Conservation (phyloP, 2,113 vertebrate species). For the Thunnus maccoyii region DNA sequence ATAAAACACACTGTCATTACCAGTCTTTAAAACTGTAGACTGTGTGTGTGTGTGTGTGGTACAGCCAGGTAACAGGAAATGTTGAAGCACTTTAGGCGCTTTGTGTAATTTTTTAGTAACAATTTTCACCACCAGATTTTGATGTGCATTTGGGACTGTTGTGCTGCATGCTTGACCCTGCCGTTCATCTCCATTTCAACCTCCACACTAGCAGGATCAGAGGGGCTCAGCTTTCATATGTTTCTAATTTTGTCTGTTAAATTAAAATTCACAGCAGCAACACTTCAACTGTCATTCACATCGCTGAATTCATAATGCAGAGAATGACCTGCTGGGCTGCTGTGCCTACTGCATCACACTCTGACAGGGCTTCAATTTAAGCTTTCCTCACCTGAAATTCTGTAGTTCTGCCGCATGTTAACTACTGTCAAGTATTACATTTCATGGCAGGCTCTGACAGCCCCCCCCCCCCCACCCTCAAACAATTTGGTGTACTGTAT, state of each 20-base stretch:
- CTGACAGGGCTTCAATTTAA: conserved; percentile 33
- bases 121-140: conserved; percentile 23
- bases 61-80: neutral
- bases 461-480: too few relatives aligned
- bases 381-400: conserved; percentile 6
- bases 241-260: conserved; percentile 38
- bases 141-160: conserved; percentile 20
- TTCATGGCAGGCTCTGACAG: neutral
- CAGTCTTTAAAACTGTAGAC: too few relatives aligned
- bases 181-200: conserved; percentile 53
- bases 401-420: conserved; percentile 1
- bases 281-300: conserved; percentile 25
- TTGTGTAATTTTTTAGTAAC: neutral
- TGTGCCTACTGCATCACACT: neutral
- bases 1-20: neutral
- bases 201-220: conserved; percentile 4
- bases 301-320: neutral
- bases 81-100: neutral
- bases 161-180: conserved; percentile 3
- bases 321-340: neutral
- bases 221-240: conserved; percentile 27
- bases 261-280: conserved; percentile 25
- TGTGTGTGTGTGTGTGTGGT: neutral
- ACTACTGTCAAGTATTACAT: neutral
- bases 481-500: conserved; percentile 8